Evolutionary conservation across 2,113 vertebrate species (phyloP).

Genomic region (Labeo rohita): DNA sequence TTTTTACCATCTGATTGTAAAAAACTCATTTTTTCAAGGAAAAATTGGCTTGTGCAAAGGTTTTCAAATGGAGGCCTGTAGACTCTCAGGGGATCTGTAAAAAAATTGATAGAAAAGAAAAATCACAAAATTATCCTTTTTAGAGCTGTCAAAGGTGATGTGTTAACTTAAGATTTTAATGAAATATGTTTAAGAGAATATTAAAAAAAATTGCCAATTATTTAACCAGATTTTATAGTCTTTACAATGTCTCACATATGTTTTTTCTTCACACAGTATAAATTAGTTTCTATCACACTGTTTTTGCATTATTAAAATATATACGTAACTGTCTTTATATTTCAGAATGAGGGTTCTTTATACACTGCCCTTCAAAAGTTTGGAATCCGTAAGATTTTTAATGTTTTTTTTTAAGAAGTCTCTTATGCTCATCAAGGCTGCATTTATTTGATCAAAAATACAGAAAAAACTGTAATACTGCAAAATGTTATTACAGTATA

Average conservation of each 20-base stretch:
- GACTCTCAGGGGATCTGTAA: neutral
- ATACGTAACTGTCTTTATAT: neutral
- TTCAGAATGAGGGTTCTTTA: neutral
- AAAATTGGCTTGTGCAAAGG: neutral
- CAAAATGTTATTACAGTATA: too few species aligned
- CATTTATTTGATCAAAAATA: too few species aligned
- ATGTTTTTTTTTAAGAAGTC: too few species aligned
- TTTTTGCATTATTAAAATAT: neutral
- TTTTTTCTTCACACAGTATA: neutral
- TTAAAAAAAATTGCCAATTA: neutral
- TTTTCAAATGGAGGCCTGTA: neutral
- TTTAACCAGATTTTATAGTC: neutral
- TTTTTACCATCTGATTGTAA: slow-evolving; percentile 15
- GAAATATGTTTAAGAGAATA: neutral
- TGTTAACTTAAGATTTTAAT: neutral
- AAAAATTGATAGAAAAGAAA: neutral
- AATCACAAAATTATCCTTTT: neutral
- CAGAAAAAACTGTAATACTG: too few species aligned
- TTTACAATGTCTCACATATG: neutral
- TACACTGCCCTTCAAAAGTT: too few species aligned
- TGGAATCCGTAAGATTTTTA: too few species aligned
- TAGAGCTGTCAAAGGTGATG: neutral
- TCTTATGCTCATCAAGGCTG: too few species aligned
- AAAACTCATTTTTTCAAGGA: neutral
- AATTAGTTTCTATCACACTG: neutral